phyloP scores from a whole-genome alignment of 1,140 invertebrate genomes.

The Drosophila trapezifrons region DNA sequence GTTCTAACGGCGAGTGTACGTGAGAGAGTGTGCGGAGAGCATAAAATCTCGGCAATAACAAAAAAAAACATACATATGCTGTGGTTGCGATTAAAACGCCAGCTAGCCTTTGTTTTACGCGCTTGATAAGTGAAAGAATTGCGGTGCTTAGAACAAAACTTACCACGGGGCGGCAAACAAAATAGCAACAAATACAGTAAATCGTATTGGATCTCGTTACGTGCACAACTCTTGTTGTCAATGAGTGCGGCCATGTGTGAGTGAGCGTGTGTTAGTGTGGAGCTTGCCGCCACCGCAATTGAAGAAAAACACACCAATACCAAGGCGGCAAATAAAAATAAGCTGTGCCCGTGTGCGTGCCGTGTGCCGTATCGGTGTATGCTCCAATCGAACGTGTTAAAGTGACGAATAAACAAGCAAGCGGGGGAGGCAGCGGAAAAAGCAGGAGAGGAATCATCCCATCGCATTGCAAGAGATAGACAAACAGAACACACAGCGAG shows the following conservation, averaged over 20 bases:
- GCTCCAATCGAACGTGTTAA: slow-evolving; percentile 71
- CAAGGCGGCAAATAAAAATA: slow-evolving; percentile 70
- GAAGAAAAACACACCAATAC: slow-evolving; percentile 59
- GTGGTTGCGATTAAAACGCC: slow-evolving; percentile 42
- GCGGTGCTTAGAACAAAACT: slow-evolving; percentile 32
- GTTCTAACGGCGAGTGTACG: slow-evolving; percentile 47
- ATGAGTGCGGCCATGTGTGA: slow-evolving; percentile 43
- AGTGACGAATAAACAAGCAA: slow-evolving; percentile 76
- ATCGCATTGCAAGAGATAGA: slow-evolving; percentile 58
- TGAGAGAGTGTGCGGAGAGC: slow-evolving; percentile 51
- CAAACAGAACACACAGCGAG: slow-evolving; percentile 43
- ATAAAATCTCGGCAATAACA: slow-evolving; percentile 80
- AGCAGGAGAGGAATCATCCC: slow-evolving; percentile 40
- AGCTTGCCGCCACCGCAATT: slow-evolving; percentile 62
- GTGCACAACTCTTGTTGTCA: slow-evolving; percentile 51
- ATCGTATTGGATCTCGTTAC: slow-evolving; percentile 47
- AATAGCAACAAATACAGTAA: slow-evolving; percentile 52
- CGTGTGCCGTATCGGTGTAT: slow-evolving; percentile 41
- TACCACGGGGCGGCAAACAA: slow-evolving; percentile 33
- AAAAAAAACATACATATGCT: slow-evolving; percentile 66
- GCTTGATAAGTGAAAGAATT: slow-evolving; percentile 25
- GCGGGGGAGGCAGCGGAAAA: slow-evolving; percentile 33
- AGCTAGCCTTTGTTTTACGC: slow-evolving; percentile 22
- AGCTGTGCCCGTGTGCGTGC: slow-evolving; percentile 54
- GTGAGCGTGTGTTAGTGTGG: slow-evolving; percentile 29